phyloP scores from a whole-genome alignment of 2,113 vertebrate genomes.

The Anseranas semipalmata region DNA sequence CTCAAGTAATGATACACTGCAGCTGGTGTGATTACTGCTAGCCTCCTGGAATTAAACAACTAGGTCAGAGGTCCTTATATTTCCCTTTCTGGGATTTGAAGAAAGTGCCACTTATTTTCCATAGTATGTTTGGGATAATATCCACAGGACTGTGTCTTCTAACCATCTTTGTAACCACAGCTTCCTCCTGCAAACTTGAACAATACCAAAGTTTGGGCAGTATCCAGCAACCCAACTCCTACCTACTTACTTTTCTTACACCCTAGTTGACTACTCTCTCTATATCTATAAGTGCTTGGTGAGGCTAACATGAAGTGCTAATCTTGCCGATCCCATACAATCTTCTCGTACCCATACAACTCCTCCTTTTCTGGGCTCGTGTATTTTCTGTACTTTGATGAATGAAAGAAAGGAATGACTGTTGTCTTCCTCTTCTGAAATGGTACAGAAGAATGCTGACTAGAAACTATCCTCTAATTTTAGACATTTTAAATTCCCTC shows the following conservation, averaged over 20 bases:
- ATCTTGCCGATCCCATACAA: not conserved
- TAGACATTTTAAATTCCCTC: not conserved
- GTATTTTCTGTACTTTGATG: not conserved
- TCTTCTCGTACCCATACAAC: not conserved
- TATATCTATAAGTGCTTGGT: not conserved
- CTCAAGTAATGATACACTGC: not conserved
- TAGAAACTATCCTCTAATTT: not conserved
- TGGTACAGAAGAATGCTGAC: not conserved
- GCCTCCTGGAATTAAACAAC: not conserved
- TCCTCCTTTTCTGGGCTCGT: not conserved
- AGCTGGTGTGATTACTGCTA: not conserved
- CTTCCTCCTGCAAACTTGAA: not conserved
- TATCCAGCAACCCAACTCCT: accelerated
- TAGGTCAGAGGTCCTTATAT: not conserved
- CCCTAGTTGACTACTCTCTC: not conserved
- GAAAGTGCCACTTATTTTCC: not conserved
- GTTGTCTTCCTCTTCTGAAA: not conserved
- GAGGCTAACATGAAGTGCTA: not conserved
- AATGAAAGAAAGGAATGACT: not conserved
- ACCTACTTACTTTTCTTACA: not conserved
- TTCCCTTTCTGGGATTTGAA: not conserved
- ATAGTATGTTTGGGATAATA: not conserved
- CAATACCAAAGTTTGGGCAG: not conserved
- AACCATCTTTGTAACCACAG: accelerated
- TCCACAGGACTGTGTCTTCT: not conserved